A percentile compares a stretch with the other conserved stretches of the same genome.
Conservation (phyloP, 1,140 invertebrate species). For the Globodera rostochiensis region DNA sequence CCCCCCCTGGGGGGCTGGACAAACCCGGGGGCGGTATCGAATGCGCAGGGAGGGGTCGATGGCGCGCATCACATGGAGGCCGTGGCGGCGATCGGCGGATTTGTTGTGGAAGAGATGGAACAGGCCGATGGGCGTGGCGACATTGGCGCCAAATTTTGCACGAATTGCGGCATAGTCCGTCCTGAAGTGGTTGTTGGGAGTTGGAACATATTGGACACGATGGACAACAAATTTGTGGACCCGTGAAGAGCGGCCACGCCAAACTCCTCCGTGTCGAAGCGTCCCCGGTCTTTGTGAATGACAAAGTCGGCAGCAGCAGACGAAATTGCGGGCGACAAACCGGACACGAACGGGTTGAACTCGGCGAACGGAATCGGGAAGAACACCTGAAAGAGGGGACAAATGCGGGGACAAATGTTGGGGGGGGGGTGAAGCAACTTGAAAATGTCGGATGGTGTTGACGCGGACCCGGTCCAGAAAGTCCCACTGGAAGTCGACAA, state of each 20-base stretch:
- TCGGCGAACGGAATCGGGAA: conserved; percentile 63
- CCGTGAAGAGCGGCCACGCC: conserved; percentile 24
- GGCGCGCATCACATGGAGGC: conserved; percentile 57
- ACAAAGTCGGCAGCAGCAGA: conserved; percentile 34
- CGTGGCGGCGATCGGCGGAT: conserved; percentile 19
- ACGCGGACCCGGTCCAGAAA: conserved; percentile 62
- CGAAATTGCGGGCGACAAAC: conserved; percentile 2
- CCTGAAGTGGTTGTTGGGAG: neutral
- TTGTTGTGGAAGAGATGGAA: conserved; percentile 29
- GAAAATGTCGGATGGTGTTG: conserved; percentile 64
- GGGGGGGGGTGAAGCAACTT: conserved; percentile 29
- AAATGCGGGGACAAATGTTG: conserved; percentile 17
- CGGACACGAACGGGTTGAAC: conserved; percentile 56
- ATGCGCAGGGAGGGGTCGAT: conserved; percentile 62
- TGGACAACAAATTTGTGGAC: neutral
- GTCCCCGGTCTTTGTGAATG: conserved; percentile 62
- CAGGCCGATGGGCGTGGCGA: conserved; percentile 43
- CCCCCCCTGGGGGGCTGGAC: neutral
- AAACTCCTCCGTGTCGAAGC: conserved; percentile 62
- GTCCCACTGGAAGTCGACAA: conserved; percentile 63
- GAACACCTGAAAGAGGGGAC: conserved; percentile 52
- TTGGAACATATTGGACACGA: conserved; percentile 12
- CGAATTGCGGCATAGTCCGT: conserved; percentile 16
- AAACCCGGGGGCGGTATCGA: conserved; percentile 47
- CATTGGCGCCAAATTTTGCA: conserved; percentile 3